phyloP scores from a whole-genome alignment of 2,888 invertebrate species.

The Eutolmus rufibarbis region DNA sequence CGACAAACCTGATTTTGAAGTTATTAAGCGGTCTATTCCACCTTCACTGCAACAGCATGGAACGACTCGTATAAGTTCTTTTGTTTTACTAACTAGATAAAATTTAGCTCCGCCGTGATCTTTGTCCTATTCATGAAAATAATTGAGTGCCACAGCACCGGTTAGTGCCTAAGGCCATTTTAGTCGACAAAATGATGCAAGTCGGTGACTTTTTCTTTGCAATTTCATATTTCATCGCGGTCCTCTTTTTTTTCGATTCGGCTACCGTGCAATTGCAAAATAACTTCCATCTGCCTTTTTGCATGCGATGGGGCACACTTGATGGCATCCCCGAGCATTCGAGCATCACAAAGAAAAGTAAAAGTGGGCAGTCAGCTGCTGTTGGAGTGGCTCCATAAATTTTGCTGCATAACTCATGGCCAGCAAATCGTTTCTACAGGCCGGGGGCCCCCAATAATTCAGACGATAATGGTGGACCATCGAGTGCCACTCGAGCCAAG shows the following conservation, averaged over 20 bases:
- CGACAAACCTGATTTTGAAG: background rate
- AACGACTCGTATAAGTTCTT: background rate
- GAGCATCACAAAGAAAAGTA: background rate
- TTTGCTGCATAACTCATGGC: background rate
- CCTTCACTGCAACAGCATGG: background rate
- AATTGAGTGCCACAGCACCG: background rate
- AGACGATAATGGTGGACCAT: background rate
- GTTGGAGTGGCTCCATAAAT: background rate
- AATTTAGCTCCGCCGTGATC: background rate
- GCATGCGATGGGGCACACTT: background rate
- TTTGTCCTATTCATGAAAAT: background rate
- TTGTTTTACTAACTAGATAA: background rate
- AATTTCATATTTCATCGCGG: background rate
- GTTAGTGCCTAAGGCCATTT: background rate
- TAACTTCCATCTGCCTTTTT: background rate
- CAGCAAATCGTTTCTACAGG: background rate
- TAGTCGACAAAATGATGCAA: background rate
- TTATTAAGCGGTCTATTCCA: background rate
- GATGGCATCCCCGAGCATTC: background rate
- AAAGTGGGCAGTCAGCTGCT: background rate
- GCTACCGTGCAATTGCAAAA: background rate
- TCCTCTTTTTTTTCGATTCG: background rate
- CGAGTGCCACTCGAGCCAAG: background rate
- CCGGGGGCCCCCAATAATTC: background rate
- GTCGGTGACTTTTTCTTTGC: background rate